phyloP scores from a whole-genome alignment of 2,797 vertebrate genomes.

The Chloroceryle inda region DNA sequence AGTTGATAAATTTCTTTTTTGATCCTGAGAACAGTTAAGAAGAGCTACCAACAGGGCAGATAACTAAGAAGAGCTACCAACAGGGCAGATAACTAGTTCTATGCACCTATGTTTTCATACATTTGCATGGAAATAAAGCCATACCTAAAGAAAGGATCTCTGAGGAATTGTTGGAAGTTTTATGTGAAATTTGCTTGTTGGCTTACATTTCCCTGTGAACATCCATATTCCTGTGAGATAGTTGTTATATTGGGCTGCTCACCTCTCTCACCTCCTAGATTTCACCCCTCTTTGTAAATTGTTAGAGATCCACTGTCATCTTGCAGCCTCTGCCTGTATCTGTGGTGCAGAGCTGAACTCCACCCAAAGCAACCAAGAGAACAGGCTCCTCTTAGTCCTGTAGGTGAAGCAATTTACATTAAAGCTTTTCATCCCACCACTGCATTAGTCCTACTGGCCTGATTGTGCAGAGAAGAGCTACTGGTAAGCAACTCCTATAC shows the following conservation, averaged over 20 bases:
- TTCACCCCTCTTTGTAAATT: not conserved
- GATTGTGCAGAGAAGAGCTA: not conserved
- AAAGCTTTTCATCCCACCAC: not conserved
- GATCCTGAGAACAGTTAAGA: not conserved
- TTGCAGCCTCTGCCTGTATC: not conserved
- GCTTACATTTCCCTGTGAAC: not conserved
- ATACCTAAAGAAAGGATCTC: not conserved
- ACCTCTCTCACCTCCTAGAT: fast-evolving
- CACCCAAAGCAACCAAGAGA: not conserved
- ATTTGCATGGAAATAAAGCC: not conserved
- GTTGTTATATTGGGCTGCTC: not conserved
- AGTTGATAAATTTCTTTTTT: not conserved
- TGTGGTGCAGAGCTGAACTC: not conserved
- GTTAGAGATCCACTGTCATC: not conserved
- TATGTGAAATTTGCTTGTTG: not conserved
- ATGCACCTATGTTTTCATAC: not conserved
- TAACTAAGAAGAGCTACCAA: not conserved
- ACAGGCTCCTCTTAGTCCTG: not conserved
- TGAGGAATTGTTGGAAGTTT: not conserved
- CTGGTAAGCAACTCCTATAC: not conserved
- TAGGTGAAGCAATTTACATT: not conserved
- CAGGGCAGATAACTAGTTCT: not conserved
- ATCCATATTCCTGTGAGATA: not conserved
- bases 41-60: not conserved
- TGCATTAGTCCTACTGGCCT: not conserved